A percentile compares a stretch with the other conserved stretches of the same genome.
phyloP scores from a whole-genome alignment of 2,113 vertebrate genomes.

The Heteronetta atricapilla region DNA sequence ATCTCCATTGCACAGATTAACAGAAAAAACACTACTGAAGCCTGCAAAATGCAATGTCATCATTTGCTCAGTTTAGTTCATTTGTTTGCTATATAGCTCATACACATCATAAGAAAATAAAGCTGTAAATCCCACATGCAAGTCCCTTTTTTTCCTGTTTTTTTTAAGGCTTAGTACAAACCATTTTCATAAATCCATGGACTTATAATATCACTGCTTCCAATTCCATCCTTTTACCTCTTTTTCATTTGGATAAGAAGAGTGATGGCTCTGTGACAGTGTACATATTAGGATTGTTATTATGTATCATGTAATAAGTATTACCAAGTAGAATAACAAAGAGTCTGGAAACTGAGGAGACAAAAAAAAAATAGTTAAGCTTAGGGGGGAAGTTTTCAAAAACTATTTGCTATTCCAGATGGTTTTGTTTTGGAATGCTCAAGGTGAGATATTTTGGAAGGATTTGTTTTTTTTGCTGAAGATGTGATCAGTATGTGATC shows the following conservation, averaged over 20 bases:
- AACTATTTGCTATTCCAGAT: background rate
- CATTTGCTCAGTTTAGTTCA: background rate
- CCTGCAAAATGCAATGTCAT: background rate
- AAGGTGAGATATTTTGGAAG: background rate
- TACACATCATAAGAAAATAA: background rate
- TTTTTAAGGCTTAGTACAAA: background rate
- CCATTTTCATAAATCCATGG: background rate
- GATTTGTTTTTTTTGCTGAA: background rate
- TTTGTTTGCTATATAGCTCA: background rate
- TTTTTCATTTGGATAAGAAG: background rate
- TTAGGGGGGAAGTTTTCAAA: background rate
- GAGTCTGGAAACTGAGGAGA: background rate
- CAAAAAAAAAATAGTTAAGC: background rate
- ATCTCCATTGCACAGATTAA: background rate
- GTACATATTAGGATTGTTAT: background rate
- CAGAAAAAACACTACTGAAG: background rate
- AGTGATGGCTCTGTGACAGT: background rate
- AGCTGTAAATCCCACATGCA: background rate
- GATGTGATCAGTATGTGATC: background rate
- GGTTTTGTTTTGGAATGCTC: background rate
- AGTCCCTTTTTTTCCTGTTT: background rate
- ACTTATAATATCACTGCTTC: background rate
- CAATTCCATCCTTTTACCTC: background rate
- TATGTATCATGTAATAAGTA: rapidly evolving
- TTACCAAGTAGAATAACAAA: background rate